Evolutionary conservation across 2,888 invertebrate genomes (phyloP).

Genomic region (Pammene fasciana): DNA sequence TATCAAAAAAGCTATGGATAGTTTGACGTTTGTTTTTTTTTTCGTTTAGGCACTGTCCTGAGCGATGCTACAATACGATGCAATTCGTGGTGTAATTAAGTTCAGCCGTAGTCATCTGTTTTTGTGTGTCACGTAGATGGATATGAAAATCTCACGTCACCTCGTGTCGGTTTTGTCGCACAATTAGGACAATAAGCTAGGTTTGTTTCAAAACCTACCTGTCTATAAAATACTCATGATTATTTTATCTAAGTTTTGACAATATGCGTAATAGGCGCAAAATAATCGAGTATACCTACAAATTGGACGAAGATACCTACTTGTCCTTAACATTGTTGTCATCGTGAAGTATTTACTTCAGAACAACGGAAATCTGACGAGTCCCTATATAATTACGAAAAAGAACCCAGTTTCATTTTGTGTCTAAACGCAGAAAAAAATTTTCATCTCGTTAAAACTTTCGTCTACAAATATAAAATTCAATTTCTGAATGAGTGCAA

Average conservation of each 20-base stretch:
- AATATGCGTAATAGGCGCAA: too few relatives aligned
- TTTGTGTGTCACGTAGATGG: background rate
- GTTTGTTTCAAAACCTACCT: too few relatives aligned
- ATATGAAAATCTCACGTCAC: too few relatives aligned
- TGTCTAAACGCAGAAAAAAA: constrained; percentile 68
- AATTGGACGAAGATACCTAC: too few relatives aligned
- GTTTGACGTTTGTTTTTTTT: constrained; percentile 25
- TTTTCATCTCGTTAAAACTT: constrained; percentile 79
- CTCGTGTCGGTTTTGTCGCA: too few relatives aligned
- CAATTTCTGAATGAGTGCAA: constrained; percentile 81
- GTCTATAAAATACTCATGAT: too few relatives aligned
- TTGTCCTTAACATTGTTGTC: too few relatives aligned
- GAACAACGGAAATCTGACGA: too few relatives aligned
- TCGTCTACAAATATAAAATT: constrained; percentile 80
- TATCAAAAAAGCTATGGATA: constrained; percentile 35
- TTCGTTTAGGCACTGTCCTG: background rate
- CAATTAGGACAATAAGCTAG: too few relatives aligned
- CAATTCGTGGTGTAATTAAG: background rate
- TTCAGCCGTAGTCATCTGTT: background rate
- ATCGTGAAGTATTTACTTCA: too few relatives aligned
- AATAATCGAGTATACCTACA: too few relatives aligned
- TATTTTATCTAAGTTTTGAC: too few relatives aligned
- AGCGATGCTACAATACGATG: background rate
- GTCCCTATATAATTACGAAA: constrained; percentile 59
- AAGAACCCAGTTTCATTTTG: constrained; percentile 64